These are phyloP conservation scores for Bombyx huttoni DNA, from an alignment of 2,888 invertebrate species.

Conservation along the genomic window DNA sequence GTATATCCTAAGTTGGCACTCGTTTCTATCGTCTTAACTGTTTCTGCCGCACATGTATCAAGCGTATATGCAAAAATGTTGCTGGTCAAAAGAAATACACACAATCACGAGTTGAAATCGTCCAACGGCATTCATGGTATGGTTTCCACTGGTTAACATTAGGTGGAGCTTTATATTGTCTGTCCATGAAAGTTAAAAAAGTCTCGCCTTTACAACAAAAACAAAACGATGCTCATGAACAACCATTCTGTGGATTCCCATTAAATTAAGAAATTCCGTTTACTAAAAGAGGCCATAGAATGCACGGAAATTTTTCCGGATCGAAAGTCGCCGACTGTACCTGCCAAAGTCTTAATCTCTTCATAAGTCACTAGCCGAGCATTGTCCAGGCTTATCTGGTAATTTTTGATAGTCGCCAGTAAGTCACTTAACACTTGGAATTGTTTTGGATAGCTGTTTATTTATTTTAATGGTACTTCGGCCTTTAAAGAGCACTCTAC, in stretches of 20 bases:
- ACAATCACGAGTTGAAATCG: too few species aligned
- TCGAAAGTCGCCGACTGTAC: conserved; percentile 27
- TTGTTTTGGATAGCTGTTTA: conserved; percentile 59
- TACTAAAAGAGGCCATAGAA: neutral
- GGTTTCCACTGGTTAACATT: too few species aligned
- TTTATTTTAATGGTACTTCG: conserved; percentile 62
- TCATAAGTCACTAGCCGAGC: conserved; percentile 62
- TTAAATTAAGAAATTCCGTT: neutral
- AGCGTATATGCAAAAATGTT: too few species aligned
- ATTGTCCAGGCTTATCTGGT: conserved; percentile 61
- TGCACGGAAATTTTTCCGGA: neutral
- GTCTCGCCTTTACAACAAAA: neutral
- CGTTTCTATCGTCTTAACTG: too few species aligned
- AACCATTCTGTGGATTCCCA: neutral
- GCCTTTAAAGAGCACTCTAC: conserved; percentile 60
- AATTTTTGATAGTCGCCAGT: conserved; percentile 68
- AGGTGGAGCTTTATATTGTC: too few species aligned
- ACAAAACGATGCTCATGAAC: neutral
- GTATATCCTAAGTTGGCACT: too few species aligned
- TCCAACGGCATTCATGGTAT: too few species aligned
- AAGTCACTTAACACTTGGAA: conserved; percentile 70
- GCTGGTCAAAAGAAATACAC: too few species aligned
- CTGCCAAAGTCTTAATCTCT: conserved; percentile 52
- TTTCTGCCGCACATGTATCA: too few species aligned
- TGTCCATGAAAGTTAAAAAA: neutral